A percentile compares a stretch with the other conserved stretches of the same genome.
Evolutionary conservation across 2,113 vertebrate genomes (phyloP).

Genomic region (Lophochroa leadbeateri): DNA sequence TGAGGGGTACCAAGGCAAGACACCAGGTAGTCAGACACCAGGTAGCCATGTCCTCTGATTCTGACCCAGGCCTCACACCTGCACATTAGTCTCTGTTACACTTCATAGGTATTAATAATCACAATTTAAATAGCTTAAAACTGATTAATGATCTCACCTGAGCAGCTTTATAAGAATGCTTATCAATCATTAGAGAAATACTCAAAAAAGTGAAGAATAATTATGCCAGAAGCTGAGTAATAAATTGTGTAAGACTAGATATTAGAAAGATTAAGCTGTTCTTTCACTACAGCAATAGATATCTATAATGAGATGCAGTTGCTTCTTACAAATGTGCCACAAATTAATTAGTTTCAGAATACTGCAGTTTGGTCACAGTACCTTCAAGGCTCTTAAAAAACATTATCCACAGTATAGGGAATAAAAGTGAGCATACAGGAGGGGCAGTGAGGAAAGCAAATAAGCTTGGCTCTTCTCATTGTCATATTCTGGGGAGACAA

Average conservation of each 20-base stretch:
- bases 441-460: background rate
- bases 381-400: background rate
- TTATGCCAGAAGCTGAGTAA: slow-evolving; percentile 16
- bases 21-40: background rate
- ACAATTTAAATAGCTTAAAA: background rate
- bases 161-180: background rate
- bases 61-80: background rate
- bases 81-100: background rate
- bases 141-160: slow-evolving; percentile 10
- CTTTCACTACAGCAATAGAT: slow-evolving; percentile 22
- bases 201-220: slow-evolving; percentile 32
- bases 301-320: slow-evolving; percentile 44
- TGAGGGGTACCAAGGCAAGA: background rate
- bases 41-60: background rate
- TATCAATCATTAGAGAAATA: slow-evolving; percentile 25
- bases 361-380: slow-evolving; percentile 12
- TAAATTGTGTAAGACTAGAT: slow-evolving; percentile 42
- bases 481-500: background rate
- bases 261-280: slow-evolving; percentile 45
- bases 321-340: slow-evolving; percentile 28
- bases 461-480: background rate
- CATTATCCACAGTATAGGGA: background rate
- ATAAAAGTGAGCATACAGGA: background rate
- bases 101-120: background rate
- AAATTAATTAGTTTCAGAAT: slow-evolving; percentile 54